Percentiles rank a stretch among this genome's conserved stretches.
These are phyloP conservation scores for Barnardius zonarius DNA, from an alignment of 2,113 vertebrate genomes.

Conservation along the genomic window DNA sequence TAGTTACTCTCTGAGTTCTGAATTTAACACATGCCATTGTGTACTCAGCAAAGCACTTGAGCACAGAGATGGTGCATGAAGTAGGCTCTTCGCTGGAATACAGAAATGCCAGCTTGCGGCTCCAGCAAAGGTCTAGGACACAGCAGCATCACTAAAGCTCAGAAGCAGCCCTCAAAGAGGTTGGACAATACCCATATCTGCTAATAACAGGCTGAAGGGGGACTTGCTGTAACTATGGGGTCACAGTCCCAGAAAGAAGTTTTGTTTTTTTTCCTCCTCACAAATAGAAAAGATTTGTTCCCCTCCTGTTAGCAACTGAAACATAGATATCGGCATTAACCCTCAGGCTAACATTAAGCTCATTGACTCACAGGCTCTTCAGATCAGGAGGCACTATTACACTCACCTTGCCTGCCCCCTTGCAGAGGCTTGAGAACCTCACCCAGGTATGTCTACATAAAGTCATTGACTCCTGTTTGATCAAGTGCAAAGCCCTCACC, in stretches of 20 bases:
- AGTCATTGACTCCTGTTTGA: neutral
- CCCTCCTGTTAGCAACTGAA: neutral
- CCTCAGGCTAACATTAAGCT: neutral
- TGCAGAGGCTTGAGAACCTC: neutral
- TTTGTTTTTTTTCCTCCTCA: neutral
- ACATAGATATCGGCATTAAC: neutral
- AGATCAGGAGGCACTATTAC: neutral
- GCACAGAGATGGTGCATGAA: neutral
- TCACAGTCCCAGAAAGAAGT: neutral
- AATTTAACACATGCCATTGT: neutral
- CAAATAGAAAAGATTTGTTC: neutral
- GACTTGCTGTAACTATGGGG: neutral
- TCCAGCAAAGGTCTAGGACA: neutral
- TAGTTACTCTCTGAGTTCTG: neutral
- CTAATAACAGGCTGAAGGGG: neutral
- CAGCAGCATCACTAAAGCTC: neutral
- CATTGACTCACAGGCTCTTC: constrained; percentile 12
- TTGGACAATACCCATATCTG: neutral
- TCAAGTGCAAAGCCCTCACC: neutral
- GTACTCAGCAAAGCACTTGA: neutral
- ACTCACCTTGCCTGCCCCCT: constrained; percentile 34
- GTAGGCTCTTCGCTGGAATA: neutral
- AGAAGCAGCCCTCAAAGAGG: neutral
- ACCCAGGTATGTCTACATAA: neutral
- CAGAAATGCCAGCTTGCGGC: neutral